Evolutionary conservation across 2,888 invertebrate genomes (phyloP), one percentile per base, ranked within the genome.

Genomic region (Eudemis profundana): DNA sequence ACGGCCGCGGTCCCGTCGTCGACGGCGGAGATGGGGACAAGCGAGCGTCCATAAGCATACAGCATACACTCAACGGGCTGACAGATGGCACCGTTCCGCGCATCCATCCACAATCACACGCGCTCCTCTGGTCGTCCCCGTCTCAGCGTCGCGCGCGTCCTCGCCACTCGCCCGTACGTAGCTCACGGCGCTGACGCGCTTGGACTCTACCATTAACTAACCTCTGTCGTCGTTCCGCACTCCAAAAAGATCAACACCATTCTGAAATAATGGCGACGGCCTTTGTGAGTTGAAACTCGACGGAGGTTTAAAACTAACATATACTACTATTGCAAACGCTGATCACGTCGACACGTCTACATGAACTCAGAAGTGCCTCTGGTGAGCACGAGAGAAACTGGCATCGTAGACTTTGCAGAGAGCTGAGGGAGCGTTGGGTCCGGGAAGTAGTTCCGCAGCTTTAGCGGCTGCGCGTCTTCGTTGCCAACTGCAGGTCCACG

Each of bases 401-500:
- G 95, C 95, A 88, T 97, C 97, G 93, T 97, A 97, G 77, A 97
- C 94, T 93, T 97, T 97, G 93, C 97, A 96, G 78, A 97, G 94
- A 71, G 94, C 90, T 60, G 92, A 91, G 33, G 92, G 91, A 36
- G 93, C 92, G 63, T 92, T 92, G 51, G 94, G 92, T 71, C 94
- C 94, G 51, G 95, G 93, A 15, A 95, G 95, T 47, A 96, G 93
- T 82, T 96, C 95, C 54, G 81, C 93, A 85, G 89, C 95, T 94
- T 89, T 94, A 85, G 86, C 93, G 85, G 93, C 94, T 93, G 90
- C 94, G 77, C 95, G 94, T 82, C 96, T 93, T 76, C 96, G 94
- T 85, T 97, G 97, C 95, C 97, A 97, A 82, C 97, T 94, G 90
- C 96, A 97, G 70, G 97, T 96, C 97, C 97, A 97, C 70, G 96